Percentiles rank a stretch among this genome's conserved stretches.
phyloP scores from a whole-genome alignment of 2,888 invertebrate species.

The Gryllus longicercus region DNA sequence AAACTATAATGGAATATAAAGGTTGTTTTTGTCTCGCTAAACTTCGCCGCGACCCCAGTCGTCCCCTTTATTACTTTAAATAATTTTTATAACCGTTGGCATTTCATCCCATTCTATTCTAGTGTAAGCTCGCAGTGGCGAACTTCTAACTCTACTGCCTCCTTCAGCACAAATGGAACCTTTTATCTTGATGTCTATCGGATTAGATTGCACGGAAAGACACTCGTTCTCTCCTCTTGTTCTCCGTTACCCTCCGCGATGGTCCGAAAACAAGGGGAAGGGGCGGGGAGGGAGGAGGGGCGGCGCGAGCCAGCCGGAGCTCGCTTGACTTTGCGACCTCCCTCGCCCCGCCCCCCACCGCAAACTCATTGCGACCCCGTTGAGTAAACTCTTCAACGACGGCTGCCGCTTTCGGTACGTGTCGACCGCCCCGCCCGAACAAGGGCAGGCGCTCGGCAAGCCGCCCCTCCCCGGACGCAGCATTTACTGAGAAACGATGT shows the following conservation, averaged over 20 bases:
- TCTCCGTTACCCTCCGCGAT: not conserved
- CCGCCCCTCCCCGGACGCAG: not conserved
- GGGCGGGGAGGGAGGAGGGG: not conserved
- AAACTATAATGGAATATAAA: too few relatives aligned
- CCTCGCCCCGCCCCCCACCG: not conserved
- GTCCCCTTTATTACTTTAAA: too few relatives aligned
- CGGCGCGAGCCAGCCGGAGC: not conserved
- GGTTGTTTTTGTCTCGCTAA: too few relatives aligned
- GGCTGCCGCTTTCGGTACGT: constrained; percentile 17
- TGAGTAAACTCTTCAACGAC: constrained; percentile 22
- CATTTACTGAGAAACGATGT: not conserved
- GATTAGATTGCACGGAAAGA: not conserved
- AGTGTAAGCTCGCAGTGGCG: too few relatives aligned
- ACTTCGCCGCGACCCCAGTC: too few relatives aligned
- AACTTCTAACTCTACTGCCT: not conserved
- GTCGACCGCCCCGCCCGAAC: not conserved
- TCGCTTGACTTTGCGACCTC: not conserved
- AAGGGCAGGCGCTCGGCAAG: not conserved
- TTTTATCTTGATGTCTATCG: not conserved
- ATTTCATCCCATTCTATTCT: too few relatives aligned
- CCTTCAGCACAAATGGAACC: not conserved
- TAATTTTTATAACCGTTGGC: too few relatives aligned
- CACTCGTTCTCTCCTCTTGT: not conserved
- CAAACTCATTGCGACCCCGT: constrained; percentile 22
- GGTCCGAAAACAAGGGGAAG: not conserved